A percentile compares a stretch with the other conserved stretches of the same genome.
Conservation (phyloP, 2,888 invertebrate genomes). For the Netelia virgata region DNA sequence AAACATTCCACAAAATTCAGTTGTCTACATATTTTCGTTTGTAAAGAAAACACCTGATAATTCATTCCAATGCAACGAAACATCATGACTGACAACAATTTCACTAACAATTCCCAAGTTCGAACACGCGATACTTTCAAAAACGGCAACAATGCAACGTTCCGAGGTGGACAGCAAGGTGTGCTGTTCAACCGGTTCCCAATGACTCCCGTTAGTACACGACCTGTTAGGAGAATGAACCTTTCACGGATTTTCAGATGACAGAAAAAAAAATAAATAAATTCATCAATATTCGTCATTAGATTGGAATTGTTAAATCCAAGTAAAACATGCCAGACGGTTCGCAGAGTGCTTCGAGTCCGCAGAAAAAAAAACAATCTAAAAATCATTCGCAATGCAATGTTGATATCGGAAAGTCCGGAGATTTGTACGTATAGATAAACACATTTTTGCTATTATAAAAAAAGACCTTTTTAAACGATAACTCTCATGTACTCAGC, state of each 20-base stretch:
- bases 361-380: slow-evolving; percentile 45
- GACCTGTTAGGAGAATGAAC: slow-evolving; percentile 20
- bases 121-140: slow-evolving; percentile 4
- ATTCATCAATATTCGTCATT: background rate
- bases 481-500: slow-evolving; percentile 72
- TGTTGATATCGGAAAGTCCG: slow-evolving; percentile 13
- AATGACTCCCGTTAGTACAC: slow-evolving; percentile 29
- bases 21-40: slow-evolving; percentile 14
- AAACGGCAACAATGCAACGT: slow-evolving; percentile 60
- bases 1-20: slow-evolving; percentile 12
- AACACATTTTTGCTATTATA: background rate
- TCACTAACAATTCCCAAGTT: background rate
- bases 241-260: background rate
- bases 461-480: background rate
- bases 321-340: slow-evolving; percentile 34
- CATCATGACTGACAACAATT: background rate
- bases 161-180: slow-evolving; percentile 2
- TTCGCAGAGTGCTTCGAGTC: slow-evolving; percentile 34
- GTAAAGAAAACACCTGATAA: background rate
- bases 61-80: background rate
- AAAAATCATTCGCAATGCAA: slow-evolving; percentile 36
- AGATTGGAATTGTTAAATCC: background rate
- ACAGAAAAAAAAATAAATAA: slow-evolving; percentile 9
- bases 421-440: slow-evolving; percentile 63
- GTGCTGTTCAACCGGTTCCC: slow-evolving; percentile 44